Evolutionary conservation across 2,888 invertebrate genomes (phyloP).

Genomic region (Ormyrus nitidulus): DNA sequence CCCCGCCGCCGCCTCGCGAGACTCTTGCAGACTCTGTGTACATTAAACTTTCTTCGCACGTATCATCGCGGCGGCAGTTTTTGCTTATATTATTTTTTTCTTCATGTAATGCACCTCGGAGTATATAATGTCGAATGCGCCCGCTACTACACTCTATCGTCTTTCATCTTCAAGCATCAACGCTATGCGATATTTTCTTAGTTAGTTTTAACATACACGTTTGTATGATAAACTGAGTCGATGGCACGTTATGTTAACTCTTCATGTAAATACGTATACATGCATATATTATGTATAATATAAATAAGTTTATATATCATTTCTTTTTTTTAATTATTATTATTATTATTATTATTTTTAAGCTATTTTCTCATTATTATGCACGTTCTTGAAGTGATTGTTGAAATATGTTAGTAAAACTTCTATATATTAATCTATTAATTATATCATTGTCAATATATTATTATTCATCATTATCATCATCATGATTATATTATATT

Average conservation of each 20-base stretch:
- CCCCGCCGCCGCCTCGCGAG: not conserved
- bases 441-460: constrained; percentile 60
- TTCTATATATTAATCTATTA: constrained; percentile 65
- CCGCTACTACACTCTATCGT: constrained; percentile 53
- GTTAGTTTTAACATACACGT: constrained; percentile 68
- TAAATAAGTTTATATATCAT: constrained; percentile 68
- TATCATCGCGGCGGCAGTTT: constrained; percentile 34
- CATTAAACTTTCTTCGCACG: constrained; percentile 36
- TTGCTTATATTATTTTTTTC: constrained; percentile 39
- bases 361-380: constrained; percentile 58
- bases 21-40: constrained; percentile 9
- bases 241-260: constrained; percentile 72
- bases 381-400: constrained; percentile 63
- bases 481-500: constrained; percentile 60
- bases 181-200: constrained; percentile 59
- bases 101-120: constrained; percentile 45
- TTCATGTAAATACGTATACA: constrained; percentile 71
- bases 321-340: constrained; percentile 56
- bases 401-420: constrained; percentile 71
- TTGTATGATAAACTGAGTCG: constrained; percentile 64
- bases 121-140: constrained; percentile 39
- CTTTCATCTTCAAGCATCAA: constrained; percentile 52
- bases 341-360: constrained; percentile 55
- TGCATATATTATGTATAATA: constrained; percentile 67
- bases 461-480: constrained; percentile 59